Evolutionary conservation across 1,140 invertebrate species (phyloP).

Genomic region (Drosophila biarmipes): DNA sequence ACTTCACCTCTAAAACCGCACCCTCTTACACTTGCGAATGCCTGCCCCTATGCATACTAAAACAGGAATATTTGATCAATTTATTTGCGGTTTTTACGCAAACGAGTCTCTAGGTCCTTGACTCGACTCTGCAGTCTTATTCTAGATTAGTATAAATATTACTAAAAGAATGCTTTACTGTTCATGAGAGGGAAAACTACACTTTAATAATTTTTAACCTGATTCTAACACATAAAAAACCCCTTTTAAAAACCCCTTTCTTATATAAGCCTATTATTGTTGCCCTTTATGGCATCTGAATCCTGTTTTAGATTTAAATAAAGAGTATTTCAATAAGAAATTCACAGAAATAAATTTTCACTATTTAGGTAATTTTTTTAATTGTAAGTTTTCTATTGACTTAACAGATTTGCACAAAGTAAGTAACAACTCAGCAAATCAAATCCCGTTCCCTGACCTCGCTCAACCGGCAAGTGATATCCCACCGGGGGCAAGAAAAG

Average conservation of each 20-base stretch:
- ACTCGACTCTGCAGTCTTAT: neutral
- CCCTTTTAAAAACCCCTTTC: too few relatives aligned
- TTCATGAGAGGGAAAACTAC: too few relatives aligned
- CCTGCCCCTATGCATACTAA: constrained; percentile 19
- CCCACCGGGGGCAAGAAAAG: neutral
- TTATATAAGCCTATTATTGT: too few relatives aligned
- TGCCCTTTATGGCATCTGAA: too few relatives aligned
- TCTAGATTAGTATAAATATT: neutral
- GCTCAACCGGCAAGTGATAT: neutral
- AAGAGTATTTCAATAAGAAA: too few relatives aligned
- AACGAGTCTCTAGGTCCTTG: neutral
- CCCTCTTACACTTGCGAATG: constrained; percentile 21
- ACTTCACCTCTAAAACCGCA: constrained; percentile 33
- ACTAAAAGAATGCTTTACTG: too few relatives aligned
- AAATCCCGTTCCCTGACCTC: neutral
- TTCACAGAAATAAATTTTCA: too few relatives aligned
- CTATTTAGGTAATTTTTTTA: too few relatives aligned
- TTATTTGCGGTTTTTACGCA: constrained; percentile 9
- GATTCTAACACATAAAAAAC: too few relatives aligned
- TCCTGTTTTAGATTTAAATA: too few relatives aligned
- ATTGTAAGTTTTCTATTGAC: neutral
- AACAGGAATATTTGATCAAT: constrained; percentile 29
- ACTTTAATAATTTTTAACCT: too few relatives aligned
- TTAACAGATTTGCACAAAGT: neutral
- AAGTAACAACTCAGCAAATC: neutral